Evolutionary conservation across 2,888 invertebrate species (phyloP).

Genomic region (Machimus atricapillus): DNA sequence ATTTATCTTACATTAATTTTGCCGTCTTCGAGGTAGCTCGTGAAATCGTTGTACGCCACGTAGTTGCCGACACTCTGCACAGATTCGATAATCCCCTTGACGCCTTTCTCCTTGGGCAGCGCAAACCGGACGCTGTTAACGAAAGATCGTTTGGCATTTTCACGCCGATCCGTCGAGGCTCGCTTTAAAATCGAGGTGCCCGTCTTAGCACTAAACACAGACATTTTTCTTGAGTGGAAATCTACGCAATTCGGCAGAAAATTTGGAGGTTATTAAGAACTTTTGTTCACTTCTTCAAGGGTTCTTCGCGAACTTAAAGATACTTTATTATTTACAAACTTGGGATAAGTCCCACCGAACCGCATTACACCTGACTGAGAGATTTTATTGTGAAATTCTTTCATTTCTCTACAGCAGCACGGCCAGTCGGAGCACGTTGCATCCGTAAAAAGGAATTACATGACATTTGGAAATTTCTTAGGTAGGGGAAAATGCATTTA

Average conservation of each 20-base stretch:
- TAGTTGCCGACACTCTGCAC: slow-evolving; percentile 53
- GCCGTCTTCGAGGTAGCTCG: slow-evolving; percentile 53
- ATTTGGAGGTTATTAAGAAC: not conserved
- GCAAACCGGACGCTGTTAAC: slow-evolving; percentile 59
- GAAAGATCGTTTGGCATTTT: slow-evolving; percentile 55
- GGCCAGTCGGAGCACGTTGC: not conserved
- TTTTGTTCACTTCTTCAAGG: not conserved
- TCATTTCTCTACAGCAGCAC: not conserved
- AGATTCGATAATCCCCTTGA: slow-evolving; percentile 52
- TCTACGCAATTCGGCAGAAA: not conserved
- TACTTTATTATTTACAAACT: not conserved
- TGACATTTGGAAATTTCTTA: not conserved
- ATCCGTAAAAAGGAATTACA: not conserved
- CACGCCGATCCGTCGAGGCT: slow-evolving; percentile 55
- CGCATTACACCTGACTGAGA: not conserved
- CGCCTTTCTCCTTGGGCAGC: slow-evolving; percentile 54
- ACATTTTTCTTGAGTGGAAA: slow-evolving; percentile 52
- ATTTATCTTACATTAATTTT: slow-evolving; percentile 11
- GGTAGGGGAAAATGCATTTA: not conserved
- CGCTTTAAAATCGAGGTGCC: slow-evolving; percentile 57
- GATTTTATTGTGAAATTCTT: not conserved
- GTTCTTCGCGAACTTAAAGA: not conserved
- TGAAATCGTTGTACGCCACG: slow-evolving; percentile 54
- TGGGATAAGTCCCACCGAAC: not conserved
- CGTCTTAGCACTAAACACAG: slow-evolving; percentile 55